Evolutionary conservation across 2,888 invertebrate species (phyloP).

Genomic region (Prenolepis imparis): DNA sequence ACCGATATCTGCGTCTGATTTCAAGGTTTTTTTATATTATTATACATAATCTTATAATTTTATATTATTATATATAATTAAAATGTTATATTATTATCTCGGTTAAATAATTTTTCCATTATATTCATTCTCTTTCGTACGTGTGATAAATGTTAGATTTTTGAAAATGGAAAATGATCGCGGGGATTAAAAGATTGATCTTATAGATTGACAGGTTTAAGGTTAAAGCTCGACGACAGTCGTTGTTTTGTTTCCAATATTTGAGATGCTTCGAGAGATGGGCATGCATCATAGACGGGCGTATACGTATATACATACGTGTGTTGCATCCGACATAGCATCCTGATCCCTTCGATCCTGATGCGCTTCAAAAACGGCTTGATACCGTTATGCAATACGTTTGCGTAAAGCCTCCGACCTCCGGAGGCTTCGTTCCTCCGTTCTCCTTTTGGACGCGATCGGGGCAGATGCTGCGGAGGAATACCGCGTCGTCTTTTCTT

Average conservation of each 20-base stretch:
- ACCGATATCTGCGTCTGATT: neutral
- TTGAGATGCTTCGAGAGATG: slow-evolving; percentile 50
- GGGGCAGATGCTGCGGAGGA: slow-evolving; percentile 41
- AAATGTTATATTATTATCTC: no score
- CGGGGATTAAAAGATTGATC: neutral
- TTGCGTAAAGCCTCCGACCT: slow-evolving; percentile 54
- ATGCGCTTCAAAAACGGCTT: slow-evolving; percentile 60
- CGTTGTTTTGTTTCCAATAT: slow-evolving; percentile 32
- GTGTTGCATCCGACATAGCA: slow-evolving; percentile 47
- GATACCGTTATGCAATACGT: slow-evolving; percentile 67
- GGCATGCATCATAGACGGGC: slow-evolving; percentile 38
- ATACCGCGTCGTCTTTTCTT: slow-evolving; percentile 21
- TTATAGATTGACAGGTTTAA: neutral
- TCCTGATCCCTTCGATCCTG: slow-evolving; percentile 57
- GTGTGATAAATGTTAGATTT: neutral
- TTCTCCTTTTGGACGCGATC: slow-evolving; percentile 55
- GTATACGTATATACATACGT: neutral
- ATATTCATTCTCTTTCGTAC: neutral
- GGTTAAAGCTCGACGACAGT: slow-evolving; percentile 17
- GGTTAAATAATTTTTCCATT: neutral
- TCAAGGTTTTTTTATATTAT: neutral
- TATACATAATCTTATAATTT: no score
- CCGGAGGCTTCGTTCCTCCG: slow-evolving; percentile 52
- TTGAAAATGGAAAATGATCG: neutral
- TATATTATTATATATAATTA: no score